A percentile compares a stretch with the other conserved stretches of the same genome.
Conservation (phyloP, 2,797 vertebrate genomes). For the Lutjanus campechanus region DNA sequence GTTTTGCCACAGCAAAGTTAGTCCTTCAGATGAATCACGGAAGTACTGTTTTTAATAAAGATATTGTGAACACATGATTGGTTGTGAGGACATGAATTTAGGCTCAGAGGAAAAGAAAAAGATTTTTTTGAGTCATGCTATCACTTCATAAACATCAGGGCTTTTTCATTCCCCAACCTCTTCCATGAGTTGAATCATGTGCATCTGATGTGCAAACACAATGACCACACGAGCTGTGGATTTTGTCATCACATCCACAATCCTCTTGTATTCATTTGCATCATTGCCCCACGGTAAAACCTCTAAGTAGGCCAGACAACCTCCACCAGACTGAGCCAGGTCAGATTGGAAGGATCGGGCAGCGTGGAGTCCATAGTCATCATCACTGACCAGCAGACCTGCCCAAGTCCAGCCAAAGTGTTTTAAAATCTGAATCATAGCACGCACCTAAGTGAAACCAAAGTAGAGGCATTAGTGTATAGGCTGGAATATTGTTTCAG, state of each 20-base stretch:
- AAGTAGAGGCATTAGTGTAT: neutral
- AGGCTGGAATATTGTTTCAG: neutral
- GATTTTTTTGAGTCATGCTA: too few species aligned
- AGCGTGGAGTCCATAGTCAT: conserved; percentile 81
- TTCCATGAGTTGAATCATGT: conserved; percentile 60
- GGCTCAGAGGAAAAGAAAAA: too few species aligned
- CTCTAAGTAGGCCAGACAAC: conserved; percentile 78
- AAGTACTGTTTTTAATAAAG: too few species aligned
- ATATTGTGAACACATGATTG: too few species aligned
- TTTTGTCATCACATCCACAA: conserved; percentile 60
- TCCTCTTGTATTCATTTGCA: conserved; percentile 49
- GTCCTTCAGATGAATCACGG: too few species aligned
- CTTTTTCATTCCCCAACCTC: conserved; percentile 57
- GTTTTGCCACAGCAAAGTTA: too few species aligned
- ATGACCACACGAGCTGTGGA: conserved; percentile 70
- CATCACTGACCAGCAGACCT: conserved; percentile 78
- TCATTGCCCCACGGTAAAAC: conserved; percentile 72
- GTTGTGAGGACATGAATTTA: too few species aligned
- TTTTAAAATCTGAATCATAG: conserved; percentile 79
- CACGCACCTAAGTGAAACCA: conserved; percentile 45
- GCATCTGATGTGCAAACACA: conserved; percentile 63
- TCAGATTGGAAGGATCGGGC: conserved; percentile 70
- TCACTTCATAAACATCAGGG: neutral
- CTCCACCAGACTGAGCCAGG: conserved; percentile 44
- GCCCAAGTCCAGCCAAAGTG: conserved; percentile 82